These are phyloP conservation scores for Eurytoma adleriae DNA, from an alignment of 2,888 invertebrate genomes.

Conservation along the genomic window DNA sequence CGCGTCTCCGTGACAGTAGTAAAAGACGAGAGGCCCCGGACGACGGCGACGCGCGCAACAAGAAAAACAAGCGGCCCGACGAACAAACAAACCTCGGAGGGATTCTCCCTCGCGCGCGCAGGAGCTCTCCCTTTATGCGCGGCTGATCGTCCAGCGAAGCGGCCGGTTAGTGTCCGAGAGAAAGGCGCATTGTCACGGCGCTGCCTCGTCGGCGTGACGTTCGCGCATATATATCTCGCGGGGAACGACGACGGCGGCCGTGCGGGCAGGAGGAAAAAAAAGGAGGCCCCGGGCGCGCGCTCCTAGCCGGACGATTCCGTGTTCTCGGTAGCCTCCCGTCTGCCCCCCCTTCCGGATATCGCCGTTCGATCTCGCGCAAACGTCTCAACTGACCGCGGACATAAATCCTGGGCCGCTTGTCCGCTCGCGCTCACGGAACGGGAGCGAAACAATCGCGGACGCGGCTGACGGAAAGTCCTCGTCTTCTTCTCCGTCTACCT, in stretches of 20 bases:
- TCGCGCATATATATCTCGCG: conserved; percentile 32
- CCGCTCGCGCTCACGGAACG: conserved; percentile 59
- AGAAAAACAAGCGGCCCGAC: conserved; percentile 6
- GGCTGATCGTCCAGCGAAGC: conserved; percentile 37
- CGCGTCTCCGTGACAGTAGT: conserved; percentile 36
- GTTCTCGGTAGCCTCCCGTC: conserved; percentile 61
- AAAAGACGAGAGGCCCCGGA: conserved; percentile 10
- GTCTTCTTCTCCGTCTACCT: conserved; percentile 39
- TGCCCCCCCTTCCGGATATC: conserved; percentile 60
- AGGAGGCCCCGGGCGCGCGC: conserved; percentile 10
- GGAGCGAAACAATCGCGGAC: conserved; percentile 71
- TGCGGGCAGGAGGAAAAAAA: conserved; percentile 10
- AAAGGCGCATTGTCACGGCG: conserved; percentile 48
- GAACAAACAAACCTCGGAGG: conserved; percentile 19
- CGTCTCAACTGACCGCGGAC: conserved; percentile 73
- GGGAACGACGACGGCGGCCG: neutral
- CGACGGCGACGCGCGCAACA: neutral
- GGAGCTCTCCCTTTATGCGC: conserved; percentile 10
- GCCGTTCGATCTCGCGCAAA: conserved; percentile 72
- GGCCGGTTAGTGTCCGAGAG: conserved; percentile 20
- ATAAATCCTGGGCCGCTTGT: conserved; percentile 70
- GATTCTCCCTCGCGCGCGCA: conserved; percentile 18
- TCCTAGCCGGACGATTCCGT: conserved; percentile 56
- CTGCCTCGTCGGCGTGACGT: conserved; percentile 29
- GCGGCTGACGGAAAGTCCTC: conserved; percentile 70